Evolutionary conservation across 1,140 invertebrate genomes (phyloP).

Genomic region (Drosophila pallidifrons): DNA sequence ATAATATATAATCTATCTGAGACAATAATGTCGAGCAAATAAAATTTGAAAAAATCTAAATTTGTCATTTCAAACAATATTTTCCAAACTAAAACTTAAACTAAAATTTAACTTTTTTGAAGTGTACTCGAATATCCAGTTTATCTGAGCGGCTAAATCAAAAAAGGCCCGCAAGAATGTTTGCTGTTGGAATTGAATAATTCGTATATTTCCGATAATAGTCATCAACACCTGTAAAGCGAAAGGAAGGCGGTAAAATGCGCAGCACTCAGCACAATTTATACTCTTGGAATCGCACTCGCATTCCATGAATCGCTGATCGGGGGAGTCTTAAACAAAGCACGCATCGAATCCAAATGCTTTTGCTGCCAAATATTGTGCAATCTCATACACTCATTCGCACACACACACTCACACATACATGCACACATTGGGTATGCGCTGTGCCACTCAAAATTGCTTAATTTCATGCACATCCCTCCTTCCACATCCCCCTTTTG

Average conservation of each 20-base stretch:
- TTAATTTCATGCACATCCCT: slow-evolving; percentile 55
- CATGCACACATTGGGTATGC: background rate
- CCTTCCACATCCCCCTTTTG: slow-evolving; percentile 3
- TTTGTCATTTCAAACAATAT: too few species aligned
- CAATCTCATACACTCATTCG: slow-evolving; percentile 9
- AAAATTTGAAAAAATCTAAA: too few species aligned
- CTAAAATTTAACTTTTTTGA: too few species aligned
- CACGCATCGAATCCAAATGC: slow-evolving; percentile 30
- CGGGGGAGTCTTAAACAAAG: slow-evolving; percentile 28
- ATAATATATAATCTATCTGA: too few species aligned
- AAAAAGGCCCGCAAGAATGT: too few species aligned
- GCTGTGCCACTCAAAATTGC: slow-evolving; percentile 43
- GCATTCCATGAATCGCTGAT: slow-evolving; percentile 8
- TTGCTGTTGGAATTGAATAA: too few species aligned
- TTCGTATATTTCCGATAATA: background rate
- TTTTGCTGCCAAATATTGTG: slow-evolving; percentile 35
- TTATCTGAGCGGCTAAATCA: too few species aligned
- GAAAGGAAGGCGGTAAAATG: background rate
- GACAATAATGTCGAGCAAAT: too few species aligned
- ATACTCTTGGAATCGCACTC: background rate
- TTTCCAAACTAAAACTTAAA: too few species aligned
- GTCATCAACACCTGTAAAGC: background rate
- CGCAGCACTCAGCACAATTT: slow-evolving; percentile 3
- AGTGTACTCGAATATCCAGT: too few species aligned
- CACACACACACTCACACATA: slow-evolving; percentile 4